These are phyloP conservation scores for Spheniscus humboldti DNA, from an alignment of 2,797 vertebrate genomes.

Conservation along the genomic window DNA sequence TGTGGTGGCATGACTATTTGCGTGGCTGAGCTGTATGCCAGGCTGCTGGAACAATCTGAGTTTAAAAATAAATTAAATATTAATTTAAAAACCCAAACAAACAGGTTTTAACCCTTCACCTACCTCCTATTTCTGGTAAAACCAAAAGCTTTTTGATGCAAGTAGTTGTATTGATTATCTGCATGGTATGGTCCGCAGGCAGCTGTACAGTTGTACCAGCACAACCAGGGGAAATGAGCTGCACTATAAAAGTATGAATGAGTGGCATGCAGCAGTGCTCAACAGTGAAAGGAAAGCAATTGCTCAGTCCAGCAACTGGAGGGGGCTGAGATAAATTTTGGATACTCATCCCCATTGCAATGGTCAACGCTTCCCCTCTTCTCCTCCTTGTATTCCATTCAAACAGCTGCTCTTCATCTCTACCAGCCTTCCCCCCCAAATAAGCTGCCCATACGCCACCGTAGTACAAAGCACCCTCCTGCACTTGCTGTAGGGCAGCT, in stretches of 20 bases:
- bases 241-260: fast-evolving
- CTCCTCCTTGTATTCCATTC: fast-evolving
- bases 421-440: not conserved
- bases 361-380: not conserved
- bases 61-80: not conserved
- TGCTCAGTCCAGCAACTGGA: not conserved
- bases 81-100: not conserved
- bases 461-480: not conserved
- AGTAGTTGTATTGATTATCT: too few relatives aligned
- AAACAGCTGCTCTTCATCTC: not conserved
- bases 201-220: not conserved
- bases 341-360: not conserved
- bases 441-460: too few relatives aligned
- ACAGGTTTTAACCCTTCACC: not conserved
- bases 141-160: not conserved
- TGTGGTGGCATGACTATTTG: not conserved
- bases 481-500: not conserved
- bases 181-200: fast-evolving
- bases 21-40: not conserved
- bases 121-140: not conserved
- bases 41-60: not conserved
- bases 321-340: not conserved
- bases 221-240: too few relatives aligned
- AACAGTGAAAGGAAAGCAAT: not conserved
- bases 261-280: not conserved